phyloP scores from a whole-genome alignment of 64 coral and sea anemone species.

The Anthopleura sola region DNA sequence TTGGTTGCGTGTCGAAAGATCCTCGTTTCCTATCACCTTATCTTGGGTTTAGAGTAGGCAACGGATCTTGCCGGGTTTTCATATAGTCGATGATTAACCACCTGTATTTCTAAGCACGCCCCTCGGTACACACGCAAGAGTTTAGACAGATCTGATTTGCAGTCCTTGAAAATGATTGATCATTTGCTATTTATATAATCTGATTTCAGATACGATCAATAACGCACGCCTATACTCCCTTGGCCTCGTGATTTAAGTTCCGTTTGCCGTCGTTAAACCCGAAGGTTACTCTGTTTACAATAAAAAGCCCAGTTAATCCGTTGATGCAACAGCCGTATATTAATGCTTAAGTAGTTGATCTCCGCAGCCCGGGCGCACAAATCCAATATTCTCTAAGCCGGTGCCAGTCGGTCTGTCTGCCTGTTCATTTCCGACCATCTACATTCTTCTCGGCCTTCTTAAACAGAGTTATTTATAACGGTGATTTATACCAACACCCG shows the following conservation, averaged over 20 bases:
- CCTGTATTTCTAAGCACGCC: not conserved
- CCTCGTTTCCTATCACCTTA: not conserved
- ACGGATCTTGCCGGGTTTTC: not conserved
- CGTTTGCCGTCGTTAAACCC: not conserved
- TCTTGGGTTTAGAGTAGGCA: not conserved
- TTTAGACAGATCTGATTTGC: too few relatives aligned
- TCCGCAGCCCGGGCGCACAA: not conserved
- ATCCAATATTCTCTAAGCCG: not conserved
- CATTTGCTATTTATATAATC: too few relatives aligned
- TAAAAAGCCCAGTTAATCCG: not conserved
- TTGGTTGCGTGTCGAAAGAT: too few relatives aligned
- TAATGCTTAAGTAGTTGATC: not conserved
- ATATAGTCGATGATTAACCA: not conserved
- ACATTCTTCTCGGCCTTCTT: not conserved
- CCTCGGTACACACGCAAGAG: too few relatives aligned
- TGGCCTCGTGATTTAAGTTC: not conserved
- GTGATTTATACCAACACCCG: too few relatives aligned
- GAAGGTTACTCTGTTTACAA: not conserved
- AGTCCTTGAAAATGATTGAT: too few relatives aligned
- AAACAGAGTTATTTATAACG: not conserved
- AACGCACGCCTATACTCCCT: not conserved
- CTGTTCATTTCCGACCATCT: not conserved
- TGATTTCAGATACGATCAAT: too few relatives aligned
- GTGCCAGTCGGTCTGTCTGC: slow-evolving; percentile 7
- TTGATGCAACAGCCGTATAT: not conserved